A percentile compares a stretch with the other conserved stretches of the same genome.
Evolutionary conservation across 2,113 vertebrate species (phyloP).

Genomic region (mouse (Mus musculus)): DNA sequence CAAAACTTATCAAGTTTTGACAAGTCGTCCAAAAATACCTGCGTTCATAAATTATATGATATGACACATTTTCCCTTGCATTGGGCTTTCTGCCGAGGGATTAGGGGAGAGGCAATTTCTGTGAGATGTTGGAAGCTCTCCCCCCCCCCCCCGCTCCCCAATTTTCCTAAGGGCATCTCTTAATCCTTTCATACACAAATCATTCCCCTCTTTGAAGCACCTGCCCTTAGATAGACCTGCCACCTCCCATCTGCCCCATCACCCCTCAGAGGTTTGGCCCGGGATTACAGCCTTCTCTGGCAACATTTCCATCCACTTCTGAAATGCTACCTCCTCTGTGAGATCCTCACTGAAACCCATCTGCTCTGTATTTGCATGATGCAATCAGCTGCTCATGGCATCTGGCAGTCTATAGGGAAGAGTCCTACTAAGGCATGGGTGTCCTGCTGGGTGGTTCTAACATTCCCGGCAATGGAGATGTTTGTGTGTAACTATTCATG

Average conservation of each 20-base stretch:
- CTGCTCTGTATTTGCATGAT: neutral
- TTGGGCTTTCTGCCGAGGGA: constrained; percentile 33
- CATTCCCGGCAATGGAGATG: accelerated
- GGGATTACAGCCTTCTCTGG: constrained; percentile 22
- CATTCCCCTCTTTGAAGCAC: constrained; percentile 54
- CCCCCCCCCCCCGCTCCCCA: neutral
- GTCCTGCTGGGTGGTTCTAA: neutral
- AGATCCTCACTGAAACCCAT: constrained; percentile 8
- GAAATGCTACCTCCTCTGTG: constrained; percentile 53
- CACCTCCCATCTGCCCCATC: neutral
- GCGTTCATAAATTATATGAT: constrained; percentile 3
- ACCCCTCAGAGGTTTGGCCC: constrained; percentile 15
- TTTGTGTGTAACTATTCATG: too few relatives aligned
- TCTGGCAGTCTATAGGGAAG: neutral
- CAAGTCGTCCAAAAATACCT: constrained; percentile 35
- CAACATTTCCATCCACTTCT: constrained; percentile 42
- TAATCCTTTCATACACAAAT: constrained; percentile 73
- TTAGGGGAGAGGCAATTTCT: constrained; percentile 44
- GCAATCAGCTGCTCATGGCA: neutral
- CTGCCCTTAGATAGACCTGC: constrained; percentile 32
- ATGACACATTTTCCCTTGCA: constrained; percentile 45
- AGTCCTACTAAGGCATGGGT: neutral
- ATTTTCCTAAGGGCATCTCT: constrained; percentile 47
- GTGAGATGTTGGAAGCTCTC: neutral
- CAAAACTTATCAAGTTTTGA: constrained; percentile 61